Base-by-base conservation (phyloP, 2,888 invertebrate species). In the Petrolisthes manimaculis region DNA sequence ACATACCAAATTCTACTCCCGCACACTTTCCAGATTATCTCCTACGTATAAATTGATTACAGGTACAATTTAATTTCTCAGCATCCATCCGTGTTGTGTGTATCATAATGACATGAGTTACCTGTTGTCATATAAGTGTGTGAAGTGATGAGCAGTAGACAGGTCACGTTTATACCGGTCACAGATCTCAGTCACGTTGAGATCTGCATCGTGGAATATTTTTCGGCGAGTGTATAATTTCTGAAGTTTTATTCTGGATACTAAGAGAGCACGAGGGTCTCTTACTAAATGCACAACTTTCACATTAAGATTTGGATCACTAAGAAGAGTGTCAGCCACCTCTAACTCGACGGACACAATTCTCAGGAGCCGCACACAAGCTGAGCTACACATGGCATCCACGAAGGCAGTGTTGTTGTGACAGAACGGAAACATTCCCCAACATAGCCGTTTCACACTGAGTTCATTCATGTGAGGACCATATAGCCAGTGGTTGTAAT, bases 201-300 rank as follows among this genome's bases (percentile, higher is more conserved):
- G 67, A 4, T 67, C 79, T 1, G n/a, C 9, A n/a, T 18, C n/a
- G 5, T 21, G 21, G 79, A 69, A 4, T 9, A 12, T 18, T 74
- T 77, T 5, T 4, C 0, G 2, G 0, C 5, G 8, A 24, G 14
- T 21, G 0, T n/a, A n/a, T n/a, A n/a, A 4, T 1, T n/a, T 0
- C 53, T 54, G 51, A 5, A 84, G 53, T 5, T 53, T 8, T 51
- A 5, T 12, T 54, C 84, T 84, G 69, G 84, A 84, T 21, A 69
- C 51, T 14, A 84, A 14, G 51, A 84, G 53, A 3, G 78, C 84
- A 4, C 84, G 51, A 5, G 84, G 84, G 69, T 84, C 84, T 14
- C 84, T 21, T 21, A 84, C 84, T 69, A 84, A 37, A 79, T 84
- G 84, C 3, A 84, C 54, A 54, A 84, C 61, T 21, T 24, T 53